These are phyloP conservation scores for Salvator merianae DNA, from an alignment of 2,113 vertebrate genomes.

Conservation along the genomic window DNA sequence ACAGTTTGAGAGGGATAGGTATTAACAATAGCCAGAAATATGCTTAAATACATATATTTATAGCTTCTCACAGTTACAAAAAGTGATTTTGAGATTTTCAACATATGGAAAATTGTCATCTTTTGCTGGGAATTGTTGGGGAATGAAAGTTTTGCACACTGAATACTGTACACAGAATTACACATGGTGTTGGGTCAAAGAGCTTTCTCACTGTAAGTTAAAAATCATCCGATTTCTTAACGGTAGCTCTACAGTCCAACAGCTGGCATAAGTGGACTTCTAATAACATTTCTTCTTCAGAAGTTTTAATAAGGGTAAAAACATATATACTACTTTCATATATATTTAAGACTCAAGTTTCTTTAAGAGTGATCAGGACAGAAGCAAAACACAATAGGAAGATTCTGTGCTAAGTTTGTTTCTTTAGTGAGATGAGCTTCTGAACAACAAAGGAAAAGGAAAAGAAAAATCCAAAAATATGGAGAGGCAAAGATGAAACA, in stretches of 20 bases:
- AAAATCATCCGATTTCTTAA: neutral
- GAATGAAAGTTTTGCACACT: neutral
- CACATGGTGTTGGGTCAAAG: neutral
- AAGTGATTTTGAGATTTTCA: neutral
- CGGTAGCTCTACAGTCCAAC: neutral
- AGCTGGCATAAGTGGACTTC: neutral
- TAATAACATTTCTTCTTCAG: neutral
- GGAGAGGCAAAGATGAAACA: neutral
- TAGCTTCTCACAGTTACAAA: neutral
- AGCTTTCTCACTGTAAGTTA: neutral
- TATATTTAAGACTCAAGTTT: neutral
- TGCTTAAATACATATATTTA: neutral
- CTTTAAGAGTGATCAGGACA: slow-evolving; percentile 7
- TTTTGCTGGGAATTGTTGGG: neutral
- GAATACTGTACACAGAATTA: neutral
- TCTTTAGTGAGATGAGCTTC: neutral
- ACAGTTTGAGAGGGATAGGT: neutral
- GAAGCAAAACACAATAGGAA: slow-evolving; percentile 3
- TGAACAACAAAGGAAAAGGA: slow-evolving; percentile 7
- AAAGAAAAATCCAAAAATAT: neutral
- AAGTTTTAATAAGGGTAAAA: neutral
- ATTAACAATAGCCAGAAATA: neutral
- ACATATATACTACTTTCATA: neutral
- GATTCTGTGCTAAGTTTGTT: neutral
- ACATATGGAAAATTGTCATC: neutral